phyloP scores from a whole-genome alignment of 2,888 invertebrate species.

The Apodemia zela region DNA sequence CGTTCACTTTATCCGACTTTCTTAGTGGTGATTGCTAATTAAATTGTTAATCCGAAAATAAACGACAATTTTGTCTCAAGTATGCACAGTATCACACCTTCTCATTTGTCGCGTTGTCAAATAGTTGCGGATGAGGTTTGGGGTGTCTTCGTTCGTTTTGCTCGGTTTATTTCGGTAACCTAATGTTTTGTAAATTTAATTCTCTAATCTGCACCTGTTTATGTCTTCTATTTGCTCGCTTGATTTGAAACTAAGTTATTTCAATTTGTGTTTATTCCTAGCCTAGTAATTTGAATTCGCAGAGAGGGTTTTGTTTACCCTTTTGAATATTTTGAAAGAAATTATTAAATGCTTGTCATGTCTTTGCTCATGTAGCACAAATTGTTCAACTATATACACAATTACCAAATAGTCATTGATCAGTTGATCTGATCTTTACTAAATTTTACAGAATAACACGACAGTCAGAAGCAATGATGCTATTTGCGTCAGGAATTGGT shows the following conservation, averaged over 20 bases:
- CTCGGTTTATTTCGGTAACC: conserved; percentile 30
- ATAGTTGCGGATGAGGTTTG: conserved; percentile 37
- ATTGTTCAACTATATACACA: too few relatives aligned
- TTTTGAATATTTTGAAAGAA: too few relatives aligned
- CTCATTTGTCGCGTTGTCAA: conserved; percentile 37
- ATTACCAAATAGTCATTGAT: too few relatives aligned
- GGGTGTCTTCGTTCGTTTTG: conserved; percentile 32
- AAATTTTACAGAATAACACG: too few relatives aligned
- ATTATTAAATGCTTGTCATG: too few relatives aligned
- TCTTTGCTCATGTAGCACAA: too few relatives aligned
- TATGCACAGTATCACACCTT: conserved; percentile 28
- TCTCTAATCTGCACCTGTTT: conserved; percentile 24
- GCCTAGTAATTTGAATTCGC: neutral
- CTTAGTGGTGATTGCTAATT: too few relatives aligned
- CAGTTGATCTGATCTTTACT: too few relatives aligned
- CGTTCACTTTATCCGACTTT: too few relatives aligned
- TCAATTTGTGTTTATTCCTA: neutral
- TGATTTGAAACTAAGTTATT: neutral
- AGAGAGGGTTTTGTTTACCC: neutral
- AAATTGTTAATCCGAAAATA: neutral
- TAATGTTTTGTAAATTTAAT: conserved; percentile 35
- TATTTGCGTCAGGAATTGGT: too few relatives aligned
- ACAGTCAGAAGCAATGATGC: too few relatives aligned
- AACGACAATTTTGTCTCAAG: conserved; percentile 29
- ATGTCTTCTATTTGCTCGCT: conserved; percentile 1